Percentiles rank a stretch among this genome's conserved stretches.
Evolutionary conservation across 2,113 vertebrate species (phyloP).

Genomic region (Dinomys branickii): DNA sequence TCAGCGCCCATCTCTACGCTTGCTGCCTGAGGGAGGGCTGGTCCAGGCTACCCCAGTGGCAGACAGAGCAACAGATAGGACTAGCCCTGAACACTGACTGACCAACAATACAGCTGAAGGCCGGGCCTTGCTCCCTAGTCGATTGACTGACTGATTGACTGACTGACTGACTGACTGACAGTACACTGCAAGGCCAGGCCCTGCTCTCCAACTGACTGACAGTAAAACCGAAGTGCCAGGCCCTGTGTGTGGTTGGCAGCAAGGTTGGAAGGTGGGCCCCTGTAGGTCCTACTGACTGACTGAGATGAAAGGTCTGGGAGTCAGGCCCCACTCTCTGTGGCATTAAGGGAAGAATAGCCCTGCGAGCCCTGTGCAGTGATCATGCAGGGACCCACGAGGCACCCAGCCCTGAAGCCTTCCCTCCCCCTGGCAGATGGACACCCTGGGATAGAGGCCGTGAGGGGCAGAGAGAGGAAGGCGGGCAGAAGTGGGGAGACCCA

Average conservation of each 20-base stretch:
- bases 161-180: neutral
- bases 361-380: fast-evolving
- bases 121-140: neutral
- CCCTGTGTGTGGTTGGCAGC: neutral
- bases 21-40: neutral
- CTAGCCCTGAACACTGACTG: neutral
- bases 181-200: neutral
- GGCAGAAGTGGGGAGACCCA: neutral
- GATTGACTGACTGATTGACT: neutral
- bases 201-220: neutral
- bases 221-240: neutral
- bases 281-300: neutral
- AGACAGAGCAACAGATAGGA: neutral
- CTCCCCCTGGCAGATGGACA: neutral
- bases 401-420: fast-evolving
- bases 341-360: neutral
- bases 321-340: neutral
- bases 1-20: neutral
- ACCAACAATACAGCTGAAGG: neutral
- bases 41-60: neutral
- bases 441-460: fast-evolving
- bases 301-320: neutral
- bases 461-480: neutral
- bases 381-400: neutral
- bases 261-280: neutral